phyloP scores from a whole-genome alignment of 2,888 invertebrate species.

The Dryobota labecula region DNA sequence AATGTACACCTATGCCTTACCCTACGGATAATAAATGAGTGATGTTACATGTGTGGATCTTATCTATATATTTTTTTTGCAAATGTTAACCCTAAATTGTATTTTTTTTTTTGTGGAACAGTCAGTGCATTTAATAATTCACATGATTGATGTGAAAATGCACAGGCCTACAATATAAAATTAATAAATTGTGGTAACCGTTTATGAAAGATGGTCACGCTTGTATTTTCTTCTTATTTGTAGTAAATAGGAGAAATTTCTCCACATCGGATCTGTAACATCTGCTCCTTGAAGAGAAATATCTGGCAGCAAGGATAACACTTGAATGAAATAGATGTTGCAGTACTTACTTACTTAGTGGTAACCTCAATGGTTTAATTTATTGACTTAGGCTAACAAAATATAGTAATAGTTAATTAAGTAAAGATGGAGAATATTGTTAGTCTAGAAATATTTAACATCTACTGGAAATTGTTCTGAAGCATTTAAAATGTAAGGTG shows the following conservation, averaged over 20 bases:
- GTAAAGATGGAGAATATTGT: neutral
- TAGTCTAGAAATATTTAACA: neutral
- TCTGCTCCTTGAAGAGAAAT: neutral
- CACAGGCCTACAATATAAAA: neutral
- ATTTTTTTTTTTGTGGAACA: neutral
- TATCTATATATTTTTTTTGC: neutral
- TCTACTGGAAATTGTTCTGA: neutral
- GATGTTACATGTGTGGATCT: neutral
- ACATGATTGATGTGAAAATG: neutral
- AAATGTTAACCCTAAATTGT: too few relatives aligned
- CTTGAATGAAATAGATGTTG: neutral
- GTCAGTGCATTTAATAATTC: neutral
- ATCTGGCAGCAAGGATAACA: neutral
- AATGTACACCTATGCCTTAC: neutral
- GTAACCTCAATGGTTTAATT: neutral
- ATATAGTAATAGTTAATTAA: neutral
- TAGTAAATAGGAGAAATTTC: neutral
- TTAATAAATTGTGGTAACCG: neutral
- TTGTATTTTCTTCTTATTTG: slow-evolving; percentile 10
- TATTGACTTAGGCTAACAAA: neutral
- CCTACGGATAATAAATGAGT: neutral
- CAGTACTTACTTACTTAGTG: neutral
- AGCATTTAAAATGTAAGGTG: neutral
- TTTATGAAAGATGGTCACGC: neutral
- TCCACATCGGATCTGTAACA: neutral